Evolutionary conservation across 2,797 vertebrate genomes (phyloP).

Genomic region (Argyrosomus regius): DNA sequence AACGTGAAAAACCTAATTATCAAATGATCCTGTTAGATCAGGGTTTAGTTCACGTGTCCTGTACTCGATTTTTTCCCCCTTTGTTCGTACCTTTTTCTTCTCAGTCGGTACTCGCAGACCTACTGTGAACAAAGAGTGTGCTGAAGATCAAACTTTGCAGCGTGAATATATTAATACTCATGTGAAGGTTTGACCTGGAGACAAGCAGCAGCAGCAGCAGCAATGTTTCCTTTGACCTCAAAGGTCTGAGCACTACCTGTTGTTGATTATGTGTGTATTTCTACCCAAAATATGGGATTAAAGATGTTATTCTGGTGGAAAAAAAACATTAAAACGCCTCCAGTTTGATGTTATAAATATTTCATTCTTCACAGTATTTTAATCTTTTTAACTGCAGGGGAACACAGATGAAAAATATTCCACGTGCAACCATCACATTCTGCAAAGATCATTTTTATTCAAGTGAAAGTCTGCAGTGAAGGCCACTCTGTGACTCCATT

Average conservation of each 20-base stretch:
- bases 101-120: too few relatives aligned
- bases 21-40: not conserved
- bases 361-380: not conserved
- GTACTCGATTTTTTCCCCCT: not conserved
- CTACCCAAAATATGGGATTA: not conserved
- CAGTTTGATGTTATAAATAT: not conserved
- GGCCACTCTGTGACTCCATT: slow-evolving; percentile 27
- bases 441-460: slow-evolving; percentile 12
- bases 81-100: not conserved
- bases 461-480: slow-evolving; percentile 27
- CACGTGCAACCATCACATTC: not conserved
- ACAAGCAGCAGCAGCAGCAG: not conserved
- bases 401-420: not conserved
- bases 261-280: not conserved
- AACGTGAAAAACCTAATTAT: not conserved
- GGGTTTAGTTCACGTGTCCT: not conserved
- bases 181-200: not conserved
- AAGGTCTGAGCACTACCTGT: not conserved
- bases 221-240: slow-evolving; percentile 1
- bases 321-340: not conserved
- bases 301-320: not conserved
- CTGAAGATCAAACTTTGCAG: not conserved
- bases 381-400: slow-evolving; percentile 3
- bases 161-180: not conserved
- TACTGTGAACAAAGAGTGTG: not conserved